Conservation (phyloP, 2,797 vertebrate genomes). For the Lithobates pipiens region DNA sequence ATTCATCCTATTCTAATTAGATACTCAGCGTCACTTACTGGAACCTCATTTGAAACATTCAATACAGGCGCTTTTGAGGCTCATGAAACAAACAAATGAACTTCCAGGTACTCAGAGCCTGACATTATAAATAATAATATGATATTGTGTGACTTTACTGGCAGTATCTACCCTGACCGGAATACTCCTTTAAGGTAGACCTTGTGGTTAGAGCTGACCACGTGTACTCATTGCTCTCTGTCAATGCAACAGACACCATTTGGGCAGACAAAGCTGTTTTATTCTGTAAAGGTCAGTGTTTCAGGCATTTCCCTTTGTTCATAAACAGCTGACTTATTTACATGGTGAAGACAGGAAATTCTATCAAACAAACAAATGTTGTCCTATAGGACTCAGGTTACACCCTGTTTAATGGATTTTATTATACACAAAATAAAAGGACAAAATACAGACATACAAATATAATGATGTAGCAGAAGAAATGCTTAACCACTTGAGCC, state of each 20-base stretch:
- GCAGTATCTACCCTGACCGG: not conserved
- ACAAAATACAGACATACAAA: not conserved
- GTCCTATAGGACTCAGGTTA: constrained; percentile 24
- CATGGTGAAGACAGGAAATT: constrained; percentile 40
- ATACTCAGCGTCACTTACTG: not conserved
- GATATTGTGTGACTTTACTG: not conserved
- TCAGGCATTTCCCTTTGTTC: constrained; percentile 56
- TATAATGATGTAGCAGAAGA: no score
- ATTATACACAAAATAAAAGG: not conserved
- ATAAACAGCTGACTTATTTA: constrained; percentile 51
- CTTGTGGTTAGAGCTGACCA: not conserved
- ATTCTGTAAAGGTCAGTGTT: constrained; percentile 53
- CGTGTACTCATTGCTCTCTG: constrained; percentile 14
- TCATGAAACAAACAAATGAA: not conserved
- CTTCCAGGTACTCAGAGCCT: not conserved
- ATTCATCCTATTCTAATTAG: no score
- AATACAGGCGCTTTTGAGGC: not conserved
- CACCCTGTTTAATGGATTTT: constrained; percentile 4
- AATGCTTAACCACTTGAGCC: no score
- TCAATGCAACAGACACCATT: constrained; percentile 22
- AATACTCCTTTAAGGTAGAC: not conserved
- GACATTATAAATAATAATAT: not conserved
- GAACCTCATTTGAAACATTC: not conserved
- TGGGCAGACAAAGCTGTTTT: constrained; percentile 41
- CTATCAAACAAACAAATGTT: constrained; percentile 26